Evolutionary conservation across 2,113 vertebrate genomes (phyloP).

Genomic region (Cnemophilus loriae): DNA sequence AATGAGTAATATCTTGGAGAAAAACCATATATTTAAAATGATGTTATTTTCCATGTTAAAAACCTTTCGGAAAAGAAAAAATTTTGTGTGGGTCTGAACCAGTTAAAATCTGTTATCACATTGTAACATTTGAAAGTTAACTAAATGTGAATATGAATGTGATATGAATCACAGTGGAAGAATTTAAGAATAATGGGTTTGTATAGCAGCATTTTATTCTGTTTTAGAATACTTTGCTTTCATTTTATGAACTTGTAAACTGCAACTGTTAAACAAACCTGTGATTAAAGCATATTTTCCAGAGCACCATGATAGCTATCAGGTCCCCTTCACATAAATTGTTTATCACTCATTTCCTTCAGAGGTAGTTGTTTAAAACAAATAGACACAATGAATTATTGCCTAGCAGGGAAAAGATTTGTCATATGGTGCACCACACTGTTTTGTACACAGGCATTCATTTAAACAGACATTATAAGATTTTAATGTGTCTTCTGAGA

Average conservation of each 20-base stretch:
- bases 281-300: conserved; percentile 27
- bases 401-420: not conserved
- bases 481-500: conserved; percentile 3
- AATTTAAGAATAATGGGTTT: not conserved
- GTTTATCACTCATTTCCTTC: conserved; percentile 21
- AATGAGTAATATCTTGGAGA: not conserved
- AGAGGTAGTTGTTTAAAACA: conserved; percentile 7
- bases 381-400: not conserved
- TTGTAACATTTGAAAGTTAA: not conserved
- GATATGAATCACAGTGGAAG: not conserved
- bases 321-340: not conserved
- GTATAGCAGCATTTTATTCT: not conserved
- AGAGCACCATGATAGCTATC: not conserved
- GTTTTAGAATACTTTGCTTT: not conserved
- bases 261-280: not conserved
- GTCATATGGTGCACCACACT: not conserved
- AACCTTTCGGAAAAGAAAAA: not conserved
- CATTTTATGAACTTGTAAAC: not conserved
- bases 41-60: not conserved
- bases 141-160: not conserved
- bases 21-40: not conserved
- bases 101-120: not conserved
- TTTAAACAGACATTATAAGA: conserved; percentile 6
- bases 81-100: not conserved
- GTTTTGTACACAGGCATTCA: conserved; percentile 8